These are phyloP conservation scores for Eurytemora carolleeae DNA, from an alignment of 1,140 invertebrate genomes.

Conservation along the genomic window DNA sequence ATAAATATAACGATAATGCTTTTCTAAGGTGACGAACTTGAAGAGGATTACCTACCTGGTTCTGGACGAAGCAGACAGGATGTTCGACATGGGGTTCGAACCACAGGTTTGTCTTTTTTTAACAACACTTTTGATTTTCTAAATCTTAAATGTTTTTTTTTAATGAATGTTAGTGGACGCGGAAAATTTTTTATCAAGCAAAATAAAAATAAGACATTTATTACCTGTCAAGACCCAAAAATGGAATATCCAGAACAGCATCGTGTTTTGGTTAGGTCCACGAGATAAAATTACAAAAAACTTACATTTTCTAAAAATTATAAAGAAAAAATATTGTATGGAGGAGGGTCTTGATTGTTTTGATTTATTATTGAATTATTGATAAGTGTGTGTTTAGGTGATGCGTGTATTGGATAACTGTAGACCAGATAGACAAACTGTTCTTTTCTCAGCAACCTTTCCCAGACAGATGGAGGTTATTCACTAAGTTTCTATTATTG, in stretches of 20 bases:
- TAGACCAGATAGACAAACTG: constrained; percentile 86
- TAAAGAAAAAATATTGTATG: background rate
- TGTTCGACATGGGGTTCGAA: constrained; percentile 99
- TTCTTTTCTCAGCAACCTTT: constrained; percentile 97
- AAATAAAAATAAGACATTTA: too few species aligned
- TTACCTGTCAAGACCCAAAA: too few species aligned
- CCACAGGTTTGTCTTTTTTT: constrained; percentile 59
- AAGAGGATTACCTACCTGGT: constrained; percentile 88
- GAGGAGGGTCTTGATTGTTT: too few species aligned
- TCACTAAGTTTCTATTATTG: too few species aligned
- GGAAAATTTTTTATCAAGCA: background rate
- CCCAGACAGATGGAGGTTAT: constrained; percentile 98
- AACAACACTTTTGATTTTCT: too few species aligned
- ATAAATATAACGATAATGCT: background rate
- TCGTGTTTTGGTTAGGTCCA: background rate
- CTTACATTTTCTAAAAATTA: constrained; percentile 14
- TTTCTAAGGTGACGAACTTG: constrained; percentile 72
- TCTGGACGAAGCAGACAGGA: constrained; percentile 93
- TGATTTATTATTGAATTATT: constrained; percentile 5
- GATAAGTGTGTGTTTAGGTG: constrained; percentile 34
- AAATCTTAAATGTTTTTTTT: too few species aligned
- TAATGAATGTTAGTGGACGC: too few species aligned
- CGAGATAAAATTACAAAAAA: constrained; percentile 10
- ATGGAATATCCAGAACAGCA: too few species aligned
- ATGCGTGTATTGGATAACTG: constrained; percentile 96